A percentile compares a stretch with the other conserved stretches of the same genome.
These are phyloP conservation scores for Pyrrhia umbra DNA, from an alignment of 2,888 invertebrate genomes.

Conservation along the genomic window DNA sequence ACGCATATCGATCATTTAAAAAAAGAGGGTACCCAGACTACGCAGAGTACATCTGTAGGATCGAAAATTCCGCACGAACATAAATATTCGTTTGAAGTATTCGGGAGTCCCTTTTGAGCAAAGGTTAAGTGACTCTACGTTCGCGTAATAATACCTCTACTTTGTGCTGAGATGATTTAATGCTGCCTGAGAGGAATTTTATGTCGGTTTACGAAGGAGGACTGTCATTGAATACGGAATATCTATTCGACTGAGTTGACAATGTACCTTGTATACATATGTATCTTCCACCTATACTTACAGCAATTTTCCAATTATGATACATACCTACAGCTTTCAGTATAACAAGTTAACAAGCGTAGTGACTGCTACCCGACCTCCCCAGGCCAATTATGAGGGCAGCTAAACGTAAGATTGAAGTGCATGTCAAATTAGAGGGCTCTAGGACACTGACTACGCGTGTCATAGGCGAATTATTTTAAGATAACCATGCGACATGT, in stretches of 20 bases:
- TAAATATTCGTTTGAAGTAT: conserved; percentile 58
- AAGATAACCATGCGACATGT: conserved; percentile 5
- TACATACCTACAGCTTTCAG: conserved; percentile 2
- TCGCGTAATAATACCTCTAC: conserved; percentile 43
- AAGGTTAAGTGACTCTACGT: conserved; percentile 54
- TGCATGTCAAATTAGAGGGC: conserved; percentile 40
- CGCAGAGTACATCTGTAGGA: conserved; percentile 53
- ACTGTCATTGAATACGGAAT: conserved; percentile 5
- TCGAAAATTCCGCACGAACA: conserved; percentile 48
- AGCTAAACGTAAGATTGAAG: conserved; percentile 20
- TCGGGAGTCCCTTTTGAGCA: conserved; percentile 35
- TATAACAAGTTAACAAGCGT: conserved; percentile 16
- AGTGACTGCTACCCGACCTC: conserved; percentile 29
- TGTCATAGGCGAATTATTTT: conserved; percentile 39
- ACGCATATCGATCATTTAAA: conserved; percentile 66
- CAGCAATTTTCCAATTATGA: not conserved
- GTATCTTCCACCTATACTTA: not conserved
- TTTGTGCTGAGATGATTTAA: conserved; percentile 40
- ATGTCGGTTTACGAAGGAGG: conserved; percentile 12
- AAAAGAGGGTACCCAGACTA: conserved; percentile 50
- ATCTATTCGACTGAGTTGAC: conserved; percentile 12
- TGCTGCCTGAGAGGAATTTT: conserved; percentile 22
- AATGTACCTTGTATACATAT: too few relatives aligned
- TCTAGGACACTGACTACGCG: conserved; percentile 5
- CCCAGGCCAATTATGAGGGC: conserved; percentile 30